A percentile compares a stretch with the other conserved stretches of the same genome.
Conservation (phyloP, 2,888 invertebrate species). For the Alloscopus bannaensis region DNA sequence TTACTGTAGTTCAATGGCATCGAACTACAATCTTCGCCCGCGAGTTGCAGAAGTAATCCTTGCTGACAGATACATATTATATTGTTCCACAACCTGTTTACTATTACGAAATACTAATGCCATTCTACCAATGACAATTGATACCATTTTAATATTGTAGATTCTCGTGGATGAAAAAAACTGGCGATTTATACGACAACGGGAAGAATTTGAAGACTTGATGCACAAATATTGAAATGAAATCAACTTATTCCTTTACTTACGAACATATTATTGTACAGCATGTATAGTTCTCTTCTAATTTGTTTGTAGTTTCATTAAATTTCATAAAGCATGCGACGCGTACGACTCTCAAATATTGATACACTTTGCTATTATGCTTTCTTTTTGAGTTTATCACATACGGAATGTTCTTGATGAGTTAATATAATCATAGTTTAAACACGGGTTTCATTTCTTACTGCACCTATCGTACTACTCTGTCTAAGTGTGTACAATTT, state of each 20-base stretch:
- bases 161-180: conserved; percentile 61
- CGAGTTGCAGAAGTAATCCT: conserved; percentile 74
- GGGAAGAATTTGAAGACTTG: conserved; percentile 27
- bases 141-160: conserved; percentile 48
- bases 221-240: conserved; percentile 1
- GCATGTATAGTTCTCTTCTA: neutral
- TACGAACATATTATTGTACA: neutral
- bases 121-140: neutral
- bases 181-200: conserved; percentile 62
- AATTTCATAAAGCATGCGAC: neutral
- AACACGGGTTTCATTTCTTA: conserved; percentile 21
- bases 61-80: conserved; percentile 1
- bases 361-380: no score
- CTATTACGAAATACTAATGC: conserved; percentile 1
- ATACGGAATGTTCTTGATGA: conserved; percentile 42
- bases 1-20: conserved; percentile 75
- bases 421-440: neutral
- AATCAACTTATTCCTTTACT: no score
- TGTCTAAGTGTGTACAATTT: no score
- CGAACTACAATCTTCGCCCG: conserved; percentile 76
- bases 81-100: conserved; percentile 17
- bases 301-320: neutral
- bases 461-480: conserved; percentile 24
- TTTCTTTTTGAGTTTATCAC: conserved; percentile 42
- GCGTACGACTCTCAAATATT: neutral